These are phyloP conservation scores for Chymomyza fuscimana DNA, from an alignment of 2,888 invertebrate species.

Conservation along the genomic window DNA sequence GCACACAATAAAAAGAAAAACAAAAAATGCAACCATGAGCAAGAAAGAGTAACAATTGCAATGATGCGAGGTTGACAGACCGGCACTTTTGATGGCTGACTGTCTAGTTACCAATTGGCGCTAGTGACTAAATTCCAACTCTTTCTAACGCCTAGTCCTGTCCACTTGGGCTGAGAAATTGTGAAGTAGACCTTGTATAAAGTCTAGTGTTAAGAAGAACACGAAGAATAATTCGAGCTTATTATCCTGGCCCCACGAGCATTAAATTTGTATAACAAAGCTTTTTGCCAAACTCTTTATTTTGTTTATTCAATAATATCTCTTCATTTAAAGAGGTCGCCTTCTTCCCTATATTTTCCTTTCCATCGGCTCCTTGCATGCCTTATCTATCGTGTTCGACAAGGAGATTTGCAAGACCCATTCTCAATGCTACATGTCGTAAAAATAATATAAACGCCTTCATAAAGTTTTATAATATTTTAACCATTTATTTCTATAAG, in stretches of 20 bases:
- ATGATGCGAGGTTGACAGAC: slow-evolving; percentile 67
- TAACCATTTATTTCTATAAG: slow-evolving; percentile 61
- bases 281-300: no score
- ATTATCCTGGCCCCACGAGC: no score
- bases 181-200: no score
- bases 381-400: no score
- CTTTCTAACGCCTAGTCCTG: slow-evolving; percentile 64
- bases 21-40: slow-evolving; percentile 34
- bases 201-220: no score
- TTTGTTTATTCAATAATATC: no score
- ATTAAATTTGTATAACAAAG: no score
- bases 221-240: no score
- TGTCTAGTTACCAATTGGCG: background rate
- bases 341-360: no score
- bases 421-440: background rate
- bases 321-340: no score
- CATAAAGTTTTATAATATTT: slow-evolving; percentile 61
- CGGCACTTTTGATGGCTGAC: background rate
- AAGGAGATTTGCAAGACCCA: no score
- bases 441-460: slow-evolving; percentile 33
- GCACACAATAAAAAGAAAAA: background rate
- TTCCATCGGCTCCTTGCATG: no score
- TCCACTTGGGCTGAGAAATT: slow-evolving; percentile 16
- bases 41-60: slow-evolving; percentile 43
- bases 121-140: slow-evolving; percentile 59